Conservation (phyloP, 2,797 vertebrate species). For the Enoplosus armatus region DNA sequence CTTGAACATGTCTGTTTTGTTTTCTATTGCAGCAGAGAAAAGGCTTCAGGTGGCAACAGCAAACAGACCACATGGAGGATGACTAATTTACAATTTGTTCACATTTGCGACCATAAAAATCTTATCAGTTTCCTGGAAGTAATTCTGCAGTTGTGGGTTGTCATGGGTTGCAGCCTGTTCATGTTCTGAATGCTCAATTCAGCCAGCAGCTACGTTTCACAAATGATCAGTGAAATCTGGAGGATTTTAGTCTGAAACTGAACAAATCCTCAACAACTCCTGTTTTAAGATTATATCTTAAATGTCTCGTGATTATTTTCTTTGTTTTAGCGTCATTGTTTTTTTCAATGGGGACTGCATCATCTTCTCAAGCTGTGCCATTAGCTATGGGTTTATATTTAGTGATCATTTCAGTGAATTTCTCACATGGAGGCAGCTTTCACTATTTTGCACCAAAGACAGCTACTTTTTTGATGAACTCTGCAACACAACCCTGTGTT, state of each 20-base stretch:
- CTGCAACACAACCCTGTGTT: too few relatives aligned
- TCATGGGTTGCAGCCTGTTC: conserved; percentile 10
- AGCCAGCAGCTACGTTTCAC: not conserved
- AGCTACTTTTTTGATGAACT: too few relatives aligned
- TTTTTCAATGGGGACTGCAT: too few relatives aligned
- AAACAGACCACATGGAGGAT: not conserved
- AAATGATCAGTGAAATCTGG: not conserved
- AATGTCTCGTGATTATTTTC: not conserved
- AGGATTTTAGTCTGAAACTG: too few relatives aligned
- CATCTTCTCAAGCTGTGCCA: too few relatives aligned
- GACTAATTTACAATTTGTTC: not conserved
- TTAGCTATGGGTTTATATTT: too few relatives aligned
- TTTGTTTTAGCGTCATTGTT: too few relatives aligned
- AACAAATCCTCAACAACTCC: not conserved
- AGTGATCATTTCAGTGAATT: too few relatives aligned
- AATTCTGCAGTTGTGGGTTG: not conserved
- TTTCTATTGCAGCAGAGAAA: not conserved
- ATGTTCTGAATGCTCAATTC: not conserved
- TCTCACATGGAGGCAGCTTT: too few relatives aligned
- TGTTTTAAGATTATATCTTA: not conserved
- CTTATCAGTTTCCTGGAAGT: conserved; percentile 7
- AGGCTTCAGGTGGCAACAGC: not conserved
- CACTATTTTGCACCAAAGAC: too few relatives aligned
- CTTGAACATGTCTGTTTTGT: not conserved
- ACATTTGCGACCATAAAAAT: not conserved